Conservation (phyloP, 1,140 invertebrate genomes). For the Palaemon carinicauda region DNA sequence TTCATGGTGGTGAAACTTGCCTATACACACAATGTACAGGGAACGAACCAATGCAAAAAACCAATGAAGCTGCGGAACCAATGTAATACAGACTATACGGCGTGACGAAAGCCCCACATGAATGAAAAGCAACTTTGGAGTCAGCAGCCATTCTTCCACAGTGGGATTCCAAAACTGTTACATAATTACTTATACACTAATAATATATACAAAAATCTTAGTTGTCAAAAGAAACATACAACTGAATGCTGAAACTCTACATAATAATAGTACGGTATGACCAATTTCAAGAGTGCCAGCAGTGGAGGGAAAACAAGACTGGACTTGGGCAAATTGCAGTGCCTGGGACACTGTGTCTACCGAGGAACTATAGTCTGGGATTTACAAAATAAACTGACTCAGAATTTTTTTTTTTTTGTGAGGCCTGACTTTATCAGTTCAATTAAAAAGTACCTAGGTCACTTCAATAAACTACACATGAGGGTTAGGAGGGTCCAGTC, state of each 20-base stretch:
- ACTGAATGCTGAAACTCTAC: constrained; percentile 56
- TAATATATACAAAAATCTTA: constrained; percentile 57
- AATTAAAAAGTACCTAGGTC: constrained; percentile 38
- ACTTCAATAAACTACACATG: constrained; percentile 28
- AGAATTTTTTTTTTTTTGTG: constrained; percentile 3
- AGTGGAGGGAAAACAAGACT: constrained; percentile 45
- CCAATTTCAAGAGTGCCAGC: constrained; percentile 51
- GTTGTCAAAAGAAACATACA: constrained; percentile 55
- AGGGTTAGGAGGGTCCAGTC: constrained; percentile 30
- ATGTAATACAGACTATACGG: constrained; percentile 57
- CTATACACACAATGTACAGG: constrained; percentile 58
- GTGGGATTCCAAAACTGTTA: constrained; percentile 53
- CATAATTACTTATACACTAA: constrained; percentile 57
- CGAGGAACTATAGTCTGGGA: constrained; percentile 53
- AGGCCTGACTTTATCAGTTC: constrained; percentile 25
- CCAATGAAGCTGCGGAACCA: constrained; percentile 54
- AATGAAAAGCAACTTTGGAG: constrained; percentile 32
- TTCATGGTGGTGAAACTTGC: constrained; percentile 57
- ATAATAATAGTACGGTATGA: constrained; percentile 31
- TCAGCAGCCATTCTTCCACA: constrained; percentile 41
- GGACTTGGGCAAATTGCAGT: constrained; percentile 27
- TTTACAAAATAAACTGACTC: constrained; percentile 34
- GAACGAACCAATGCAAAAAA: constrained; percentile 54
- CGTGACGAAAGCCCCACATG: constrained; percentile 44
- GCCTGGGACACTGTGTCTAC: constrained; percentile 40